phyloP scores from a whole-genome alignment of 2,888 invertebrate species.

The Amphimallon solstitiale region DNA sequence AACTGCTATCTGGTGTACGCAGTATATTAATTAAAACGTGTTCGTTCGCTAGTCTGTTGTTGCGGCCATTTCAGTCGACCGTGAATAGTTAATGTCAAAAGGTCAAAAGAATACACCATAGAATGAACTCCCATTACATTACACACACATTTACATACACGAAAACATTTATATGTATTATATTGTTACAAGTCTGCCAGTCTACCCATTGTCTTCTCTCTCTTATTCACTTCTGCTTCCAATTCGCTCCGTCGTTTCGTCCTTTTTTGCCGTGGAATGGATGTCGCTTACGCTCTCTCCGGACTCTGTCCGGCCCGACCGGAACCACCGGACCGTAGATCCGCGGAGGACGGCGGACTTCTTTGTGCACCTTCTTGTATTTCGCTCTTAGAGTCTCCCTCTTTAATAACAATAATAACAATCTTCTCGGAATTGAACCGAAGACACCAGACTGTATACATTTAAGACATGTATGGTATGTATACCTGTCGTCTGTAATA shows the following conservation, averaged over 20 bases:
- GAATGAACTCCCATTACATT: no score
- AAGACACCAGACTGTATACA: not conserved
- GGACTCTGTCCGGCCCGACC: constrained; percentile 34
- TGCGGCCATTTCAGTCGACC: constrained; percentile 18
- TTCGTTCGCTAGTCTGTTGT: constrained; percentile 4
- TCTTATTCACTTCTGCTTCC: not conserved
- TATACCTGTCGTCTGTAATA: no score
- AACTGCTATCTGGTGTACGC: no score
- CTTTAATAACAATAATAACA: constrained; percentile 37
- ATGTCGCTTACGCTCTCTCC: constrained; percentile 9
- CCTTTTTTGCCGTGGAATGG: not conserved
- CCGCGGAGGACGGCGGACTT: constrained; percentile 51
- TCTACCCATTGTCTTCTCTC: not conserved
- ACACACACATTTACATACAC: constrained; percentile 1
- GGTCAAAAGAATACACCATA: constrained; percentile 19
- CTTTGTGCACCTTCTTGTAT: constrained; percentile 51
- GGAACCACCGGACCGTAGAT: constrained; percentile 52
- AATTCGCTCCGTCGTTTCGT: not conserved
- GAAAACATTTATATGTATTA: not conserved
- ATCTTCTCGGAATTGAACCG: constrained; percentile 12
- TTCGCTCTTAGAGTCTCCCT: constrained; percentile 21
- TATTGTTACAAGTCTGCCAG: not conserved
- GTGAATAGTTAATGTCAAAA: constrained; percentile 31
- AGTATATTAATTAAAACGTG: no score
- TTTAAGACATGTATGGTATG: no score